Percentiles rank a stretch among this genome's conserved stretches.
Conservation (phyloP, 2,113 vertebrate genomes). For the Danio rerio region DNA sequence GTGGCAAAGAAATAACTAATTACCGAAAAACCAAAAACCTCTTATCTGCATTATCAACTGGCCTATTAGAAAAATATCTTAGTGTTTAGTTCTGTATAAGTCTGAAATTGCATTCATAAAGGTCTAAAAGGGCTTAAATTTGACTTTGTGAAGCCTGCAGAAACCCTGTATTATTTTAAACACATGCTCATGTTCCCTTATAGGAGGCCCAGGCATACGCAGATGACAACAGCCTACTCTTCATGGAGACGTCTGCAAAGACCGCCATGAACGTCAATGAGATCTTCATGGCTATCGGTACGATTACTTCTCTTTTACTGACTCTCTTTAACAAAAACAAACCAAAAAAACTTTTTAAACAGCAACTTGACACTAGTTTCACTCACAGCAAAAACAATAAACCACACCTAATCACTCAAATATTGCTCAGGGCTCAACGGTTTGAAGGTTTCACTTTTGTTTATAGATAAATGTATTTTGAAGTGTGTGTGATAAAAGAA, state of each 20-base stretch:
- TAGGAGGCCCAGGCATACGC: conserved; percentile 97
- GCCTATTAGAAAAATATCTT: too few species aligned
- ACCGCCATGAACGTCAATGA: conserved; percentile 99
- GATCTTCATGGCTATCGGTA: conserved; percentile 99
- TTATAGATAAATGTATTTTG: too few species aligned
- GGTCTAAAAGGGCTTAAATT: too few species aligned
- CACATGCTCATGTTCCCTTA: conserved; percentile 1
- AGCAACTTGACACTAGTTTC: neutral
- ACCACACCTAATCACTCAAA: conserved; percentile 3
- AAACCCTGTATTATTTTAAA: neutral
- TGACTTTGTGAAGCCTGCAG: too few species aligned
- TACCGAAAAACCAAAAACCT: too few species aligned
- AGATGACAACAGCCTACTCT: conserved; percentile 98
- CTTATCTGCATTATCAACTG: too few species aligned
- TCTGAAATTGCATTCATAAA: too few species aligned
- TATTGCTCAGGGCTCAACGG: neutral
- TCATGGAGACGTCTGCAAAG: conserved; percentile 99
- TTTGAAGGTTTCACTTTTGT: too few species aligned
- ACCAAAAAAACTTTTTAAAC: neutral
- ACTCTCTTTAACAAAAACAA: neutral
- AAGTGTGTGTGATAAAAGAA: too few species aligned
- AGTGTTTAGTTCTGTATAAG: too few species aligned
- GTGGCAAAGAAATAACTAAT: too few species aligned
- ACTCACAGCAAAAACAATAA: neutral
- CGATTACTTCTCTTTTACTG: conserved; percentile 39